Percentiles rank a stretch among this genome's conserved stretches.
Evolutionary conservation across 2,113 vertebrate species (phyloP).

Genomic region (Sebastes fasciatus): DNA sequence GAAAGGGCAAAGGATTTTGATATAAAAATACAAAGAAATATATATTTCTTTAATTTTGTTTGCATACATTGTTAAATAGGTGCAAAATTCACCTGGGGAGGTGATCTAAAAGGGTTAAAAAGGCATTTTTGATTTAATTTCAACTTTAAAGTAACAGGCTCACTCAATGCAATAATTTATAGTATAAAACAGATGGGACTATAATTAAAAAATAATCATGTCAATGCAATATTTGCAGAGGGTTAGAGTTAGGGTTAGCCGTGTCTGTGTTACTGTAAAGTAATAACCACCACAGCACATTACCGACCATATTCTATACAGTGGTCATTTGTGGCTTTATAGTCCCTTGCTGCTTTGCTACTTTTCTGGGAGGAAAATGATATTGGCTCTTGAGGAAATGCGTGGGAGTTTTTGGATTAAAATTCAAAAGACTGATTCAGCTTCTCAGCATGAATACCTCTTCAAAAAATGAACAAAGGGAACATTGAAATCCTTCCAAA

Average conservation of each 20-base stretch:
- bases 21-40: too few relatives aligned
- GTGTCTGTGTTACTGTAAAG: neutral
- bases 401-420: neutral
- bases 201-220: neutral
- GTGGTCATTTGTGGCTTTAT: neutral
- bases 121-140: too few relatives aligned
- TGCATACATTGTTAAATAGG: too few relatives aligned
- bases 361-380: neutral
- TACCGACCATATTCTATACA: too few relatives aligned
- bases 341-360: neutral
- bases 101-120: too few relatives aligned
- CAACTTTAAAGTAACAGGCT: neutral
- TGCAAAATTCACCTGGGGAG: too few relatives aligned
- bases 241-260: neutral
- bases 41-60: too few relatives aligned
- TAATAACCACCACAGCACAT: neutral
- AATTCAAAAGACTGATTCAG: neutral
- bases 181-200: neutral
- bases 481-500: too few relatives aligned
- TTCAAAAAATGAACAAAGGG: neutral
- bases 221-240: neutral
- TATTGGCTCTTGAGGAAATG: too few relatives aligned
- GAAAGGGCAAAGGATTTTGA: too few relatives aligned
- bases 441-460: neutral
- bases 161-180: neutral